Percentiles rank a stretch among this genome's conserved stretches.
phyloP scores from a whole-genome alignment of 2,888 invertebrate genomes.

The Dromius quadrimaculatus region DNA sequence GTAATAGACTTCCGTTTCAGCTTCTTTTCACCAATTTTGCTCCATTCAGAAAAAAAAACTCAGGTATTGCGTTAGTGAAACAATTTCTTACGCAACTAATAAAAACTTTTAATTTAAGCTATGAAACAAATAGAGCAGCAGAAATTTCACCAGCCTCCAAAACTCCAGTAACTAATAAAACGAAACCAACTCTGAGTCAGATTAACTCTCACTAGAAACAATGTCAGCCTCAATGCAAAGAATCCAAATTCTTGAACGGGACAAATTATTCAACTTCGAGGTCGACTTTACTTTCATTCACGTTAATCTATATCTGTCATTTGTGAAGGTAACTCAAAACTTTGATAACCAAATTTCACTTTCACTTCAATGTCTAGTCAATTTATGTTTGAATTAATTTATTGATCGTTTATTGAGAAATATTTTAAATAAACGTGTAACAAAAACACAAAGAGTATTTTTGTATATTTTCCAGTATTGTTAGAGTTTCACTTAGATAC shows the following conservation, averaged over 20 bases:
- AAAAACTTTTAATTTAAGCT: not conserved
- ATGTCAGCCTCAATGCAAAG: conserved; percentile 10
- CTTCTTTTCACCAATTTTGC: too few relatives aligned
- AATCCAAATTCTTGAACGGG: conserved; percentile 1
- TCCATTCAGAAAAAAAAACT: too few relatives aligned
- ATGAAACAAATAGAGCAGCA: not conserved
- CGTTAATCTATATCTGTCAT: conserved; percentile 9
- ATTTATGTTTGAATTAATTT: too few relatives aligned
- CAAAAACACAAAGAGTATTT: too few relatives aligned
- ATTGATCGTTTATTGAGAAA: too few relatives aligned
- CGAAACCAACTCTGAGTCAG: not conserved
- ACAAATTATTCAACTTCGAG: conserved; percentile 4
- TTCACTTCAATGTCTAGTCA: conserved; percentile 11
- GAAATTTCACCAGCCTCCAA: not conserved
- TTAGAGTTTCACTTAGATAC: too few relatives aligned
- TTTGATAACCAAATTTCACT: conserved; percentile 3
- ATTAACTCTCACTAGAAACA: conserved; percentile 16
- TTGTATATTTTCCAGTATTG: too few relatives aligned
- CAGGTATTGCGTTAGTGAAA: not conserved
- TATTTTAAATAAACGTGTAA: too few relatives aligned
- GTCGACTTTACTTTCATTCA: conserved; percentile 10
- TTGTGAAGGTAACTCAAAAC: conserved; percentile 5
- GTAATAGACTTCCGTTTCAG: too few relatives aligned
- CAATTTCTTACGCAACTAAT: not conserved
- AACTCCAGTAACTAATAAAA: not conserved